A percentile compares a stretch with the other conserved stretches of the same genome.
phyloP scores from a whole-genome alignment of 2,888 invertebrate genomes.

The Pyrochroa serraticornis region DNA sequence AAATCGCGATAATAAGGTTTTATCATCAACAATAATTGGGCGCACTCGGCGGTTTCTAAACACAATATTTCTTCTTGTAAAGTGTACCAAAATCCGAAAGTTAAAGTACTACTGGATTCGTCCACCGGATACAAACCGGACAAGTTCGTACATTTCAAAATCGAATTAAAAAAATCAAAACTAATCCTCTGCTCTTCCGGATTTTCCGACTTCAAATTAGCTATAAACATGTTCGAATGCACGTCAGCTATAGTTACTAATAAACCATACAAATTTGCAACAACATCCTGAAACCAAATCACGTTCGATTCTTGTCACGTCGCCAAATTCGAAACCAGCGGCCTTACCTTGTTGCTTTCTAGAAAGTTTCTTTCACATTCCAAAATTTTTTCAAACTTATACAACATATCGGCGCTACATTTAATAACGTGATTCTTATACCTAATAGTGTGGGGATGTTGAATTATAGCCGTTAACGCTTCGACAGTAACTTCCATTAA shows the following conservation, averaged over 20 bases:
- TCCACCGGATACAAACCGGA: constrained; percentile 87
- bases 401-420: constrained; percentile 65
- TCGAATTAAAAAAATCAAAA: constrained; percentile 70
- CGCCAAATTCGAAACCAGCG: neutral
- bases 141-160: constrained; percentile 80
- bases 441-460: constrained; percentile 68
- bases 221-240: constrained; percentile 66
- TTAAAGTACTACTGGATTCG: constrained; percentile 83
- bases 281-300: constrained; percentile 65
- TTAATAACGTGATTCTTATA: constrained; percentile 61
- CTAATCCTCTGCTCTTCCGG: constrained; percentile 62
- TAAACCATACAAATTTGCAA: constrained; percentile 70
- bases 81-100: constrained; percentile 92
- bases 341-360: constrained; percentile 53
- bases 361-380: constrained; percentile 57
- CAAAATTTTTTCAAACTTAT: constrained; percentile 63
- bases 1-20: constrained; percentile 81
- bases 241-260: constrained; percentile 74
- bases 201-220: constrained; percentile 60
- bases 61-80: constrained; percentile 77
- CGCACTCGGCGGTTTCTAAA: constrained; percentile 57
- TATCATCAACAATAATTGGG: constrained; percentile 64
- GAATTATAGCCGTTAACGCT: constrained; percentile 64
- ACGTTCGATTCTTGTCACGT: too few species aligned
- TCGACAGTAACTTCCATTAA: constrained; percentile 68